Percentiles rank a stretch among this genome's conserved stretches.
phyloP scores from a whole-genome alignment of 2,888 invertebrate genomes.

The Lydus trimaculatus region DNA sequence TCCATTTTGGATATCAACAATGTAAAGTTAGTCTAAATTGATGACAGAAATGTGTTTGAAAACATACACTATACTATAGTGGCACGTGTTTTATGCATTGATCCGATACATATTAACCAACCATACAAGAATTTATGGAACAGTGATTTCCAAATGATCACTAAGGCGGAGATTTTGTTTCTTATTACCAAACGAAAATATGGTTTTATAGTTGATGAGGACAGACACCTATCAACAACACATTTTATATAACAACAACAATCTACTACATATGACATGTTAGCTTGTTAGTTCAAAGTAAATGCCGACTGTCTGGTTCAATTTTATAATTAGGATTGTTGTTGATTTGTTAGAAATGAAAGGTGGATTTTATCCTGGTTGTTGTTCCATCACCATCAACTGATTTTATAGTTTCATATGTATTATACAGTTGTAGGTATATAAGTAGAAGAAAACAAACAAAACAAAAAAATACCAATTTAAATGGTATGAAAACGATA shows the following conservation, averaged over 20 bases:
- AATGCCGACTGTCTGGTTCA: neutral
- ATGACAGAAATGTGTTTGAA: neutral
- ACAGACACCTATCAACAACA: constrained; percentile 4
- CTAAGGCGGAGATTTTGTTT: constrained; percentile 34
- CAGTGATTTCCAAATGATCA: constrained; percentile 39
- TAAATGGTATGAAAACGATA: neutral
- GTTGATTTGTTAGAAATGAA: neutral
- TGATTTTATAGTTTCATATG: neutral
- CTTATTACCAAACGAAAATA: neutral
- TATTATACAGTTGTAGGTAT: no score
- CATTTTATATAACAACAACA: neutral
- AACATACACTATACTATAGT: constrained; percentile 13
- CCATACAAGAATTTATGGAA: constrained; percentile 42
- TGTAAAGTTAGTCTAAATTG: neutral
- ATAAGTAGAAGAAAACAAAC: no score
- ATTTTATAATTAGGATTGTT: neutral
- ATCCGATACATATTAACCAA: constrained; percentile 42
- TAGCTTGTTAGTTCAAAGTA: neutral
- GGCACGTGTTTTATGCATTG: constrained; percentile 43
- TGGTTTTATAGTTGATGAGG: neutral
- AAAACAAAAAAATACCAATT: neutral
- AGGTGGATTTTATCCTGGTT: neutral
- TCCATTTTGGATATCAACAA: neutral
- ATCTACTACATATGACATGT: neutral
- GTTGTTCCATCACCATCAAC: neutral